A percentile compares a stretch with the other conserved stretches of the same genome.
phyloP scores from a whole-genome alignment of 2,113 vertebrate genomes.

The Lynx canadensis region DNA sequence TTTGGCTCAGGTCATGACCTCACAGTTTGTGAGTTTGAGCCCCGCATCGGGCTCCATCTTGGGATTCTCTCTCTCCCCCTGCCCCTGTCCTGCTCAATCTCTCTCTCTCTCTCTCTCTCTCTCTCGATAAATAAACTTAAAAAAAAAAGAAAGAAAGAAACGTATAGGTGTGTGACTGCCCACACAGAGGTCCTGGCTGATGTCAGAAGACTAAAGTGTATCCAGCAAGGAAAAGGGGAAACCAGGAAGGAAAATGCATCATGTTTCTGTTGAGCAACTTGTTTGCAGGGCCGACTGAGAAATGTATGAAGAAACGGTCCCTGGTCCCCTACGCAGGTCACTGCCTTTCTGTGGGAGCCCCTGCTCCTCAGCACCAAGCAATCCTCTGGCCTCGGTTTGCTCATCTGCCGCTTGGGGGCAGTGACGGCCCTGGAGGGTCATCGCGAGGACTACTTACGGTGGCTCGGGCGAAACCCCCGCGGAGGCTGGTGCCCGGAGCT shows the following conservation, averaged over 20 bases:
- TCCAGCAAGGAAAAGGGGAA: neutral
- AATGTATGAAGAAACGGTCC: rapidly evolving
- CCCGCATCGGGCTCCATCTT: too few species aligned
- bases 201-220: neutral
- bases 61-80: too few species aligned
- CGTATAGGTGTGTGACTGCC: neutral
- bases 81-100: too few species aligned
- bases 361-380: neutral
- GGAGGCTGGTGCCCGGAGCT: rapidly evolving
- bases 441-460: rapidly evolving
- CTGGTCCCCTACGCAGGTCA: rapidly evolving
- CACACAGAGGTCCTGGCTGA: neutral
- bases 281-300: neutral
- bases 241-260: rapidly evolving
- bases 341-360: rapidly evolving
- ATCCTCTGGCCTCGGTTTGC: neutral
- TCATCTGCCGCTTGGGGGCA: rapidly evolving
- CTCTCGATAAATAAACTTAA: too few species aligned
- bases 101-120: too few species aligned
- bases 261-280: neutral
- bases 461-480: rapidly evolving
- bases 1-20: too few species aligned
- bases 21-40: too few species aligned
- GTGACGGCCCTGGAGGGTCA: rapidly evolving
- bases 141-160: too few species aligned